Percentiles rank a stretch among this genome's conserved stretches.
Evolutionary conservation across 1,140 invertebrate species (phyloP).

Genomic region (Acromyrmex echinatior): DNA sequence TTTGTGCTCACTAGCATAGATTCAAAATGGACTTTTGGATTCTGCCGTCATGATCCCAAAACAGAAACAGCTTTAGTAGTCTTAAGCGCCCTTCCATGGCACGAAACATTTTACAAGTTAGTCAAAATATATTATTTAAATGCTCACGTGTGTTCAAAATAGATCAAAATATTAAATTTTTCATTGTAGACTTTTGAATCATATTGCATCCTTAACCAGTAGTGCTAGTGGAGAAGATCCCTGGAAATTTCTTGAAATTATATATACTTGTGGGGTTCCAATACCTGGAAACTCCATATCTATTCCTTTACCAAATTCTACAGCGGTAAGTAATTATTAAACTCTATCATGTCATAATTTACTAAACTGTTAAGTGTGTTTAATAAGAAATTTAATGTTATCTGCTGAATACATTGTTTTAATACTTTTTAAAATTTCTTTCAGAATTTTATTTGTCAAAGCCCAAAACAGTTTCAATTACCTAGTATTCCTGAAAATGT

Average conservation of each 20-base stretch:
- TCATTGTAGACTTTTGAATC: constrained; percentile 87
- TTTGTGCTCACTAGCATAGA: constrained; percentile 97
- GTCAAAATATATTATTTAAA: constrained; percentile 73
- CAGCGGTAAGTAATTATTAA: constrained; percentile 77
- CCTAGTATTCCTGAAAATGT: constrained; percentile 98
- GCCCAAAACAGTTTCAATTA: constrained; percentile 93
- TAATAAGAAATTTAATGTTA: constrained; percentile 27
- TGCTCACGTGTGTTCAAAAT: not conserved
- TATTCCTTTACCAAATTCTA: constrained; percentile 83
- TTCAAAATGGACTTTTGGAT: constrained; percentile 98
- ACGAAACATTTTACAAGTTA: constrained; percentile 97
- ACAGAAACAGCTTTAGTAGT: constrained; percentile 92
- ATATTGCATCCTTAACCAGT: constrained; percentile 88
- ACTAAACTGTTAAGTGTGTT: not conserved
- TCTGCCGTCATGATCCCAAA: constrained; percentile 96
- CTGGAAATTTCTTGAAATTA: constrained; percentile 89
- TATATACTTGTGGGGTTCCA: constrained; percentile 89
- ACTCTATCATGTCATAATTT: constrained; percentile 1
- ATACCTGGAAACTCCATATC: constrained; percentile 83
- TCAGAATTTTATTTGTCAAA: constrained; percentile 92
- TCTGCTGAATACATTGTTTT: not conserved
- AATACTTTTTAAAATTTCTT: constrained; percentile 76
- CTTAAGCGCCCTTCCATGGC: constrained; percentile 96
- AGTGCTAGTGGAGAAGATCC: constrained; percentile 86
- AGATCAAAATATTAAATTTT: constrained; percentile 31